Conservation (phyloP, 2,797 vertebrate species). For the Hozukius guyotensis region DNA sequence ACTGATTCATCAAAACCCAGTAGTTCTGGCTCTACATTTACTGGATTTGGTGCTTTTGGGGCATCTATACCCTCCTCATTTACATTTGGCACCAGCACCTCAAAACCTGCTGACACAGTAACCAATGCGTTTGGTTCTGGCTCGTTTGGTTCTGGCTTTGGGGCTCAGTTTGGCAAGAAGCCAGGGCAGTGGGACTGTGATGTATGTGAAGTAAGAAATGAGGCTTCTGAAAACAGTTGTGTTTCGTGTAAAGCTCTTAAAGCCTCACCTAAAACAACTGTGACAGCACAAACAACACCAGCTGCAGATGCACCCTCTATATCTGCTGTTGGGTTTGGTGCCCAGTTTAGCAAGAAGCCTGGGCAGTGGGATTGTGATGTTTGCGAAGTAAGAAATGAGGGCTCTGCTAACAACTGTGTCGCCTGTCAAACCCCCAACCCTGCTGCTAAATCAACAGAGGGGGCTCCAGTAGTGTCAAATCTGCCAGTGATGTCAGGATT, state of each 20-base stretch:
- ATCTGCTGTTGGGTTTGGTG: conserved; percentile 77
- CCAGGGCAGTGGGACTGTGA: conserved; percentile 71
- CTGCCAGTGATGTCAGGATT: conserved; percentile 56
- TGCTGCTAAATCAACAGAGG: conserved; percentile 54
- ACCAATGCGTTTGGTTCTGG: conserved; percentile 48
- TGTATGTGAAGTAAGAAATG: conserved; percentile 66
- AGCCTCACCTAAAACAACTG: conserved; percentile 49
- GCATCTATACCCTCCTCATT: conserved; percentile 75
- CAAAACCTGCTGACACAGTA: conserved; percentile 52
- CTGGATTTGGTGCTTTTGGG: conserved; percentile 78
- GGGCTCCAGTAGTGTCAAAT: conserved; percentile 12
- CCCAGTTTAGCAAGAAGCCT: conserved; percentile 68
- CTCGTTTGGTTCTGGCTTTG: conserved; percentile 70
- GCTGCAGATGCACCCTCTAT: conserved; percentile 30
- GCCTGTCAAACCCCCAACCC: conserved; percentile 82
- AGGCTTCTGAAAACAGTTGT: conserved; percentile 63
- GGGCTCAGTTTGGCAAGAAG: conserved; percentile 70
- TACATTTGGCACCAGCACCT: conserved; percentile 75
- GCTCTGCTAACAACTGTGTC: conserved; percentile 76
- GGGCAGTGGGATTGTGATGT: conserved; percentile 71
- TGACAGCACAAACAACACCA: conserved; percentile 42
- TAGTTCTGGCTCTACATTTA: conserved; percentile 57
- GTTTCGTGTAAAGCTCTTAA: conserved; percentile 76
- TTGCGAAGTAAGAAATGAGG: conserved; percentile 70
- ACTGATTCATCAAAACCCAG: conserved; percentile 64